Conservation (phyloP, 2,888 invertebrate genomes). For the Automeris io region DNA sequence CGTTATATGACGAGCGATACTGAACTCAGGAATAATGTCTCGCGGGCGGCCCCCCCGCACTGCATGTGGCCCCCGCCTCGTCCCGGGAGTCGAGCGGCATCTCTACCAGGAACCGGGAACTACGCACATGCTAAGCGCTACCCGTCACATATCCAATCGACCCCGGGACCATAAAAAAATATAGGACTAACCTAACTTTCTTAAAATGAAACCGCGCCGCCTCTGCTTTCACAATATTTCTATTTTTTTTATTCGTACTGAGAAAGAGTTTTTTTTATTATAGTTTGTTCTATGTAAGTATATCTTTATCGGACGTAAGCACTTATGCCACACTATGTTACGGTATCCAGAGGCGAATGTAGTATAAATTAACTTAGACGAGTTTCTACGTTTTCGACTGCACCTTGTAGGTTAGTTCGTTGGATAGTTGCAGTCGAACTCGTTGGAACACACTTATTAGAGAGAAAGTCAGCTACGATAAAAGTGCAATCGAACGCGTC, state of each 20-base stretch:
- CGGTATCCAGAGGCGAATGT: constrained; percentile 52
- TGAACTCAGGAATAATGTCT: constrained; percentile 28
- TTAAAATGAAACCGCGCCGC: constrained; percentile 39
- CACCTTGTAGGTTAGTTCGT: constrained; percentile 15
- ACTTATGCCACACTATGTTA: constrained; percentile 55
- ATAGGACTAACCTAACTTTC: constrained; percentile 46
- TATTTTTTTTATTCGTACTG: constrained; percentile 53
- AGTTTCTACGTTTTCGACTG: constrained; percentile 30
- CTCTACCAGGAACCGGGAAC: background rate
- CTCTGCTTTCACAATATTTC: constrained; percentile 46
- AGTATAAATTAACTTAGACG: constrained; percentile 50
- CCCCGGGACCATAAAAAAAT: constrained; percentile 16
- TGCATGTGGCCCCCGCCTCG: constrained; percentile 2
- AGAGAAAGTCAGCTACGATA: too few relatives aligned
- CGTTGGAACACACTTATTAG: too few relatives aligned
- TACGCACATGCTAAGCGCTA: constrained; percentile 1
- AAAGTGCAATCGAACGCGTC: constrained; percentile 13
- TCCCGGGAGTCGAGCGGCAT: constrained; percentile 9
- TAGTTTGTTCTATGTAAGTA: constrained; percentile 58
- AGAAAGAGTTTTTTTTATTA: constrained; percentile 60
- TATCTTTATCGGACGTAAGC: constrained; percentile 67
- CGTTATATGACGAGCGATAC: constrained; percentile 27
- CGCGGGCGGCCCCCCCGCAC: constrained; percentile 19
- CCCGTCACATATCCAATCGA: constrained; percentile 8
- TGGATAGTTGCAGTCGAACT: constrained; percentile 4